Evolutionary conservation across 2,113 vertebrate species (phyloP).

Genomic region (Lycaon pictus): DNA sequence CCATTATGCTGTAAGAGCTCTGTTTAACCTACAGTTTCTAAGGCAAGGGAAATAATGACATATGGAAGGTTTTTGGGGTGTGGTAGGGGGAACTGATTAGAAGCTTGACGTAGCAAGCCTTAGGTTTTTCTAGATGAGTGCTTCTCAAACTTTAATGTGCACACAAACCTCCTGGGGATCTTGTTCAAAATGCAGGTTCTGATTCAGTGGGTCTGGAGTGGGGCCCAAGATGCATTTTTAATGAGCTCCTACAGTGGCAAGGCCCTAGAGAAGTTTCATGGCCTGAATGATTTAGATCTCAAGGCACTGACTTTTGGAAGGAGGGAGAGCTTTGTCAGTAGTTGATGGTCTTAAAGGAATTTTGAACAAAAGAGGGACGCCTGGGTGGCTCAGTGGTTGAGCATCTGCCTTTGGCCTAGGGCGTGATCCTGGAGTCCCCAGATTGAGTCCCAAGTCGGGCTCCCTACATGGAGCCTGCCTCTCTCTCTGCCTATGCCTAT

Average conservation of each 20-base stretch:
- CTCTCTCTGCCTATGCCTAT: too few species aligned
- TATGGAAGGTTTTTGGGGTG: not conserved
- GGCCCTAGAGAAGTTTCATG: constrained; percentile 2
- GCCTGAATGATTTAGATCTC: not conserved
- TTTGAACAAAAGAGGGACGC: not conserved
- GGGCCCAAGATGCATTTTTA: not conserved
- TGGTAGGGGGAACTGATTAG: constrained; percentile 17
- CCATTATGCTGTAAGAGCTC: not conserved
- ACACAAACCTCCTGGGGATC: not conserved
- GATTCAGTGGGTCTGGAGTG: not conserved
- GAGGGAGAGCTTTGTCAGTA: not conserved
- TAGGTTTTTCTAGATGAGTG: not conserved
- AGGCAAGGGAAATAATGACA: constrained; percentile 15
- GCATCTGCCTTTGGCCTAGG: too few species aligned
- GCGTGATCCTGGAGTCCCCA: too few species aligned
- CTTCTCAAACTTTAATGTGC: constrained; percentile 31
- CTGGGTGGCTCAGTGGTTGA: too few species aligned
- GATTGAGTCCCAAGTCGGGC: too few species aligned
- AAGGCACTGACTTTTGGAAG: not conserved
- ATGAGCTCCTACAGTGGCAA: not conserved
- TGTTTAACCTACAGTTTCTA: constrained; percentile 3
- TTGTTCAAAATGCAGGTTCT: constrained; percentile 13
- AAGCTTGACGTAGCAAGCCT: constrained; percentile 30
- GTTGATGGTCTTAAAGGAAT: constrained; percentile 24
- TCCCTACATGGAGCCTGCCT: too few species aligned